Base-by-base conservation (phyloP, 1,140 invertebrate species). In the Sminthurides bifidus region DNA sequence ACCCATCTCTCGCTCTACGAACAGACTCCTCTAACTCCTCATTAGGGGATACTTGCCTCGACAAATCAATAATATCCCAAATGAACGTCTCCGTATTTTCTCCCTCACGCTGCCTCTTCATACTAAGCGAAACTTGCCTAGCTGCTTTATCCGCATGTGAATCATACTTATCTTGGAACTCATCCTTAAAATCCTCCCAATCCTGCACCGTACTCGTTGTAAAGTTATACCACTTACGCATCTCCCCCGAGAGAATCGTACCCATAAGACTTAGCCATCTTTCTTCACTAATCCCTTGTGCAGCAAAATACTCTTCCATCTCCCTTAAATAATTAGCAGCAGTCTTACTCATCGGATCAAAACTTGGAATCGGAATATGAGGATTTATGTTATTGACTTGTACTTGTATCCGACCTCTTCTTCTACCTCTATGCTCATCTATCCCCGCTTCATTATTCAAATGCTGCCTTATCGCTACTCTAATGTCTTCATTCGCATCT, bases 21-120 rank as follows among this genome's bases (percentile, higher is more conserved):
- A 35, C 17, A 10, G 27, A 10, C 3, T 3, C 31, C n/a, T 38
- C 27, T 4, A 3, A 17, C 12, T 27, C 5, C 19, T 55, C 53
- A 4, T 3, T 19, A 8, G 53, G 31, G 30, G 45, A 4, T 5
- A 55, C 53, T 48, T 55, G 53, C 24, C 31, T 45, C 2, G 43
- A 2, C 31, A 55, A 33, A 12, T 55, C 30, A 14, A 55, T 17
- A 41, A 55, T 55, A 24, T 35, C 30, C 26, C 31, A 55, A 8
- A 55, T 19, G 27, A 46, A 55, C 6, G 15, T 19, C 26, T 46
- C 41, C 10, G n/a, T 10, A n/a, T n/a, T n/a, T n/a, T n/a, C n/a
- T n/a, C n/a, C n/a, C n/a, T n/a, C n/a, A n/a, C n/a, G n/a, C n/a
- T n/a, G n/a, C n/a, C n/a, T n/a, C n/a, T n/a, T n/a, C n/a, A n/a